Conservation (phyloP, 2,888 invertebrate genomes). For the Chrysolina oricalcia region DNA sequence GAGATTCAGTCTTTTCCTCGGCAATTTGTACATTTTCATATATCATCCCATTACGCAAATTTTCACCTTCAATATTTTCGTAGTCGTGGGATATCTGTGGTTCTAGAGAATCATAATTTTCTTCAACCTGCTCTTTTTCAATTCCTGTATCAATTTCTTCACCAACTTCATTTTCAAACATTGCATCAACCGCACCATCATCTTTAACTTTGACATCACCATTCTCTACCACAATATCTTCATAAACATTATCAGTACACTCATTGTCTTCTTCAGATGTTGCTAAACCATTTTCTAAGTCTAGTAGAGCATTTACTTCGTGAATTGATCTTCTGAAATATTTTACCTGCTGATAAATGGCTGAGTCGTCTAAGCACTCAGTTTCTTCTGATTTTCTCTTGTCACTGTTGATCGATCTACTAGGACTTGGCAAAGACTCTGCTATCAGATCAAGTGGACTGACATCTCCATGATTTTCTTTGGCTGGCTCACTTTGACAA, state of each 20-base stretch:
- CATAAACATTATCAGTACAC: conserved; percentile 39
- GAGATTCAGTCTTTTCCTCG: conserved; percentile 53
- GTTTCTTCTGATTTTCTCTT: conserved; percentile 67
- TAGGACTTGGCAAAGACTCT: conserved; percentile 47
- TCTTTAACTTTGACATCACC: conserved; percentile 29
- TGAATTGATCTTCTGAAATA: conserved; percentile 83
- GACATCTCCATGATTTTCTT: conserved; percentile 64
- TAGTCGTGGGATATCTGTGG: conserved; percentile 63
- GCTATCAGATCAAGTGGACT: conserved; percentile 57
- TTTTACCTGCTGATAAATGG: conserved; percentile 84
- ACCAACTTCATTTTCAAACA: conserved; percentile 45
- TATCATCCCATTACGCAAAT: conserved; percentile 41
- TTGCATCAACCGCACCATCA: conserved; percentile 31
- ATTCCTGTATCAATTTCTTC: conserved; percentile 32
- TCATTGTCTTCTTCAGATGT: conserved; percentile 26
- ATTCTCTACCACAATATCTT: conserved; percentile 37
- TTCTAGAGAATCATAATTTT: conserved; percentile 66
- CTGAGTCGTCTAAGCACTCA: conserved; percentile 69
- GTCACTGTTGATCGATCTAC: conserved; percentile 58
- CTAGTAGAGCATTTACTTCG: conserved; percentile 80
- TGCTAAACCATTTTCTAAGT: conserved; percentile 62
- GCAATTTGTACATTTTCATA: conserved; percentile 53
- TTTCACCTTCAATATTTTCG: conserved; percentile 65
- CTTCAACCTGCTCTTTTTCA: conserved; percentile 46
- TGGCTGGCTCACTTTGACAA: conserved; percentile 48